These are phyloP conservation scores for Trochalopteron elliotii DNA, from an alignment of 2,113 vertebrate genomes.

Conservation along the genomic window DNA sequence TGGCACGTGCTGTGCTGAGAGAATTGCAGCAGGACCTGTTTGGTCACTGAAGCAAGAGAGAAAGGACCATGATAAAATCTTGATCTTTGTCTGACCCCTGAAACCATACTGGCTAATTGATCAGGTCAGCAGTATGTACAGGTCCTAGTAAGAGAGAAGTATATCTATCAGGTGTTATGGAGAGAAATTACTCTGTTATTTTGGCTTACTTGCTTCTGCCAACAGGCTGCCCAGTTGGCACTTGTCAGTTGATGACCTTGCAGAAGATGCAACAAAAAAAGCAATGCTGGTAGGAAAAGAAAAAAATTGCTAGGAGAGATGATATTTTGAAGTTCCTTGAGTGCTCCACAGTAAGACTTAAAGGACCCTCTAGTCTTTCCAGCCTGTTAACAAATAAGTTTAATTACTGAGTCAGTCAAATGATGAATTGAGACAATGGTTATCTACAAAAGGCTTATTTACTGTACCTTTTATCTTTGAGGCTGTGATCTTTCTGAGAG, in stretches of 20 bases:
- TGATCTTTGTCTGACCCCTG: neutral
- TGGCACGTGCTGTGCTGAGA: neutral
- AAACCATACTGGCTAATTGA: neutral
- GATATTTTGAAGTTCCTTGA: neutral
- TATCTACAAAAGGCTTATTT: neutral
- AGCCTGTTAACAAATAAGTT: neutral
- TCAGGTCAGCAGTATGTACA: neutral
- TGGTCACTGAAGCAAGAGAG: neutral
- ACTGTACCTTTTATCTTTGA: neutral
- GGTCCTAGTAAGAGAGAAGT: neutral
- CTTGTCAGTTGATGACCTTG: neutral
- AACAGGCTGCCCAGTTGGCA: neutral
- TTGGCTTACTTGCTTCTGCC: neutral
- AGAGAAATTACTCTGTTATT: neutral
- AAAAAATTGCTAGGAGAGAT: neutral
- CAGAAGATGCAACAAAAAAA: neutral
- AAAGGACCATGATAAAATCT: neutral
- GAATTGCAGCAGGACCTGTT: neutral
- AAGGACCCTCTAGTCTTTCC: neutral
- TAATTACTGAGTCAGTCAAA: neutral
- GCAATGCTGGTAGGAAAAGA: neutral
- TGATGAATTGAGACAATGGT: neutral
- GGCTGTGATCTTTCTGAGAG: neutral
- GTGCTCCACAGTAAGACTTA: neutral
- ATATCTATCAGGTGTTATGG: fast-evolving